Base-by-base conservation (phyloP, 2,113 vertebrate species). In the Bos taurus region DNA sequence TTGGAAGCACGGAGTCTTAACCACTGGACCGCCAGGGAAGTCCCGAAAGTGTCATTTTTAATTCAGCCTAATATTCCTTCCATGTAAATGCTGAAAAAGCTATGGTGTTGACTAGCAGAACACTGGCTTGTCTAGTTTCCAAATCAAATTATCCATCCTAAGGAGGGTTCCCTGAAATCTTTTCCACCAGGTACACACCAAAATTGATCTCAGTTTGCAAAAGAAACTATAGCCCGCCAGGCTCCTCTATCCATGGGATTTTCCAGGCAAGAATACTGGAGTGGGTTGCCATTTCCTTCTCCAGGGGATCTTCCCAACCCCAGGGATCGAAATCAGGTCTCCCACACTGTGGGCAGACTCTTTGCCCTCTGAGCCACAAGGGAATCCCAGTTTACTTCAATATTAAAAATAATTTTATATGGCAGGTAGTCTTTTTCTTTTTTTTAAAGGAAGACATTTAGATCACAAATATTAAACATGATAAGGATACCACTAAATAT, bases 341-440 rank as follows among this genome's bases (percentile, higher is more conserved):
- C 64, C 64, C 8, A 1, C 7, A 67, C 33, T 36, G 64, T n/a
- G 8, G 62, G 33, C 16, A 67, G 16, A 67, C 16, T 67, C 62
- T 67, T 67, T 67, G 33, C 7, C 62, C 30, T 67, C 62, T 67
- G 62, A n/a, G 16, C 64, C 64, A 67, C 33, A 67, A 67, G 33
- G 33, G 64, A 67, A 67, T 67, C 64, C 33, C 33, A n/a, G 17
- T 36, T 83, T 78, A 33, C 19, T 64, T 59, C 23, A 67, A 78
- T 74, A 91, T 88, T 2, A 52, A 54, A 60, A 90, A 74, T 57
- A 48, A 67, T n/a, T 93, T 92, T 48, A 80, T 84, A 50, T 67
- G 6, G 17, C 36, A 48, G 82, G 43, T 71, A n/a, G 52, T 89
- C 13, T 30, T 52, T n/a, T 74, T 11, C 12, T 36, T 17, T 8